These are phyloP conservation scores for Clarias gariepinus DNA, from an alignment of 2,113 vertebrate genomes.

Conservation along the genomic window DNA sequence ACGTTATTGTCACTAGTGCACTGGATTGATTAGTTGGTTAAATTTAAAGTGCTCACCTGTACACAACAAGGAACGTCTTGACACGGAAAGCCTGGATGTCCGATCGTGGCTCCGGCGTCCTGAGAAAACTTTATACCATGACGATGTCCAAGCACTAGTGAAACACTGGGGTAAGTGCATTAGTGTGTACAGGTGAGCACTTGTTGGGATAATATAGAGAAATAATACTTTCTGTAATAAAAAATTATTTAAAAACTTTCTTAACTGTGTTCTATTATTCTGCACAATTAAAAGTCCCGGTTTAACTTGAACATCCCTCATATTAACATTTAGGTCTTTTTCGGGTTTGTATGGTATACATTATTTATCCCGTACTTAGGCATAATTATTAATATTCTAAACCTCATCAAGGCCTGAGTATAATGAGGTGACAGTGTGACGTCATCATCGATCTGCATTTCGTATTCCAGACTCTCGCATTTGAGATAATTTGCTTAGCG, in stretches of 20 bases:
- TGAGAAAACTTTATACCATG: not conserved
- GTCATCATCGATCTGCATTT: constrained; percentile 62
- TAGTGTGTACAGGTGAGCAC: too few species aligned
- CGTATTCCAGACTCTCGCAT: constrained; percentile 65
- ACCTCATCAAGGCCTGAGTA: constrained; percentile 40
- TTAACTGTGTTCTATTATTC: too few species aligned
- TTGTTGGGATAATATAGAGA: too few species aligned
- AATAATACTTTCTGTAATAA: too few species aligned
- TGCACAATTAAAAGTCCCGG: too few species aligned
- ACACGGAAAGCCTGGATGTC: not conserved
- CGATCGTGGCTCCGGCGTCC: too few species aligned
- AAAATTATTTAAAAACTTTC: too few species aligned
- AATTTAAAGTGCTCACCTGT: not conserved
- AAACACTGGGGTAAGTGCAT: too few species aligned
- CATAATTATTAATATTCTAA: not conserved
- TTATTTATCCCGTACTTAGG: not conserved
- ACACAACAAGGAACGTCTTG: not conserved
- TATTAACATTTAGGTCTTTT: not conserved
- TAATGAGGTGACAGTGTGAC: constrained; percentile 69
- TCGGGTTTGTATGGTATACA: not conserved
- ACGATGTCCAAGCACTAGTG: too few species aligned
- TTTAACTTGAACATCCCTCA: too few species aligned
- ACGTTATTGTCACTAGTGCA: not conserved
- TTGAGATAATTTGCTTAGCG: constrained; percentile 73
- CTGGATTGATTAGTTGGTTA: not conserved